Percentiles rank a stretch among this genome's conserved stretches.
These are phyloP conservation scores for Campoplex capitator DNA, from an alignment of 2,888 invertebrate species.

Conservation along the genomic window DNA sequence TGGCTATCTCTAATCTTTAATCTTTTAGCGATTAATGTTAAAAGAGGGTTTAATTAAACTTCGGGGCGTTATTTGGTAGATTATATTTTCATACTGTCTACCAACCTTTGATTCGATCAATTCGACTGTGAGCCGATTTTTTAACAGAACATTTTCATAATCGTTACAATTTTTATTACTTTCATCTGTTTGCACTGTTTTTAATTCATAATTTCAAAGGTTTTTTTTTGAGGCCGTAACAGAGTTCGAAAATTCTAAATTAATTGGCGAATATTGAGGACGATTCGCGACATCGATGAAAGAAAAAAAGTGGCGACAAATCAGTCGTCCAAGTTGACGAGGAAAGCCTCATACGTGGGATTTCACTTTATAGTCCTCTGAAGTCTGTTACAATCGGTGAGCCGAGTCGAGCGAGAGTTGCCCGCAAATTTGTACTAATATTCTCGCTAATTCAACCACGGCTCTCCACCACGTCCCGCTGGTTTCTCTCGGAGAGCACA, in stretches of 20 bases:
- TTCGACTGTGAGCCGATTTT: background rate
- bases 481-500: conserved; percentile 69
- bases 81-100: background rate
- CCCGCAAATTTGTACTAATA: conserved; percentile 82
- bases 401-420: conserved; percentile 44
- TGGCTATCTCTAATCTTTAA: conserved; percentile 8
- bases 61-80: background rate
- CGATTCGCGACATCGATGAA: background rate
- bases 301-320: background rate
- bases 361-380: conserved; percentile 7
- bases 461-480: conserved; percentile 72
- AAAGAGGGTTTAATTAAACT: conserved; percentile 1
- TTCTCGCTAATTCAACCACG: conserved; percentile 83
- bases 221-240: background rate
- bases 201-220: background rate
- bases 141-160: background rate
- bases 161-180: background rate
- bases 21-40: background rate
- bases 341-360: conserved; percentile 13
- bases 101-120: background rate
- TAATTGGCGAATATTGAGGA: background rate
- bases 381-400: conserved; percentile 51
- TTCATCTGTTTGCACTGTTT: background rate
- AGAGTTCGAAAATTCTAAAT: background rate
- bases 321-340: background rate